These are phyloP conservation scores for Macaria notata DNA, from an alignment of 2,888 invertebrate genomes.

Conservation along the genomic window DNA sequence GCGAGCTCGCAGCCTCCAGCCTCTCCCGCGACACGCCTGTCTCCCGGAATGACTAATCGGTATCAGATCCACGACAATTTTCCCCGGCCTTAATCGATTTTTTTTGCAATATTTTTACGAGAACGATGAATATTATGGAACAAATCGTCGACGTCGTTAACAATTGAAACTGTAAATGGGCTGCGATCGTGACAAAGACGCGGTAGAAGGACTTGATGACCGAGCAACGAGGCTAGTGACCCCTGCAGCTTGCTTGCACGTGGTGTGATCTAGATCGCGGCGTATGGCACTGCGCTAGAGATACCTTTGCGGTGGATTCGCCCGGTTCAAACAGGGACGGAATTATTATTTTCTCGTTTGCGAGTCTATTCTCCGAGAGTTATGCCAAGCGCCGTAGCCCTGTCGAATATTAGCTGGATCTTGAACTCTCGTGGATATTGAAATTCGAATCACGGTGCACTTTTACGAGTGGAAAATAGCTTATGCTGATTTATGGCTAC, in stretches of 20 bases:
- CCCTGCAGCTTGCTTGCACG: constrained; percentile 59
- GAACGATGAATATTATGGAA: constrained; percentile 37
- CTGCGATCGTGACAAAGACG: constrained; percentile 73
- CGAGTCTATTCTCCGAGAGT: constrained; percentile 1
- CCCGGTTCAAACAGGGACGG: constrained; percentile 4
- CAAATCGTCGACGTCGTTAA: constrained; percentile 45
- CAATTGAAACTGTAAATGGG: constrained; percentile 72
- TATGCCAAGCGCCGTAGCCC: background rate
- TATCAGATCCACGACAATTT: constrained; percentile 44
- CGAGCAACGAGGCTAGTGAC: constrained; percentile 67
- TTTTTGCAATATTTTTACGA: constrained; percentile 36
- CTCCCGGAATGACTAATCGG: constrained; percentile 44
- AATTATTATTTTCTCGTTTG: constrained; percentile 23
- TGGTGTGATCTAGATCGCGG: constrained; percentile 53
- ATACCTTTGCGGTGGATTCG: constrained; percentile 11
- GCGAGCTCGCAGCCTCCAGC: constrained; percentile 37
- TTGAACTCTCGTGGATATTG: constrained; percentile 14
- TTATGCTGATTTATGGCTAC: constrained; percentile 19
- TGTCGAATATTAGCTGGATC: background rate
- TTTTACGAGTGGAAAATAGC: constrained; percentile 24
- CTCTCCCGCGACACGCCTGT: constrained; percentile 46
- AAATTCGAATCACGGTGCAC: constrained; percentile 18
- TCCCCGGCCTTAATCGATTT: constrained; percentile 57
- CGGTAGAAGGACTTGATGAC: constrained; percentile 69
- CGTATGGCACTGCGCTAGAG: constrained; percentile 24